Percentiles rank a stretch among this genome's conserved stretches.
Conservation (phyloP, 2,113 vertebrate genomes). For the Ciconia stormi region DNA sequence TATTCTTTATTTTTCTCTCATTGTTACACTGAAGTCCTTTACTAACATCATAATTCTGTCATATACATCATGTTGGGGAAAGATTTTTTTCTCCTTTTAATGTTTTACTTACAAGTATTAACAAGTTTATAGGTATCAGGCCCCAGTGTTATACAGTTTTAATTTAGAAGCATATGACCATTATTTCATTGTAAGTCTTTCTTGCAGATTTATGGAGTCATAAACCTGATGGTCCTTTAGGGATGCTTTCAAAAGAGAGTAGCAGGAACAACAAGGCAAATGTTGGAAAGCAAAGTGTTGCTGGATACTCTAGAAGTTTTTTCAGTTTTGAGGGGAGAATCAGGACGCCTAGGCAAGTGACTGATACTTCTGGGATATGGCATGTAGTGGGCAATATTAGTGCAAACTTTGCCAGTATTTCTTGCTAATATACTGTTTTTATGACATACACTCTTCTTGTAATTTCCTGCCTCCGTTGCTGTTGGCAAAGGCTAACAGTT, state of each 20-base stretch:
- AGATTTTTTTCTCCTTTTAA: conserved; percentile 11
- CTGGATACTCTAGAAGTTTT: neutral
- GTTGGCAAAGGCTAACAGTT: neutral
- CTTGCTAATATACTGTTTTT: neutral
- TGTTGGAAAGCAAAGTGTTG: neutral
- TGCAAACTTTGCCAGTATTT: neutral
- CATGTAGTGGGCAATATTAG: neutral
- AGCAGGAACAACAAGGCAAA: neutral
- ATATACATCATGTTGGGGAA: neutral
- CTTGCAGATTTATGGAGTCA: conserved; percentile 61
- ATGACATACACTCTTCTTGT: neutral
- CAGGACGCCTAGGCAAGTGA: neutral
- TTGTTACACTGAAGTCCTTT: neutral
- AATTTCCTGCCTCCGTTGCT: neutral
- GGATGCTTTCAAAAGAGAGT: conserved; percentile 9
- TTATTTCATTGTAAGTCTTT: conserved; percentile 54
- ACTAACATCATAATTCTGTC: neutral
- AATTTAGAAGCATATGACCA: conserved; percentile 64
- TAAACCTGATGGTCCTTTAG: conserved; percentile 55
- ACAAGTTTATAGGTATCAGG: conserved; percentile 20
- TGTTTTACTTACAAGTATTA: conserved; percentile 27
- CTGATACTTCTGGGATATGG: neutral
- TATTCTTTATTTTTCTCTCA: neutral
- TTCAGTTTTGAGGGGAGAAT: neutral
- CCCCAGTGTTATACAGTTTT: conserved; percentile 31